Percentiles rank a stretch among this genome's conserved stretches.
phyloP scores from a whole-genome alignment of 2,113 vertebrate genomes.

The Clinocottus analis region DNA sequence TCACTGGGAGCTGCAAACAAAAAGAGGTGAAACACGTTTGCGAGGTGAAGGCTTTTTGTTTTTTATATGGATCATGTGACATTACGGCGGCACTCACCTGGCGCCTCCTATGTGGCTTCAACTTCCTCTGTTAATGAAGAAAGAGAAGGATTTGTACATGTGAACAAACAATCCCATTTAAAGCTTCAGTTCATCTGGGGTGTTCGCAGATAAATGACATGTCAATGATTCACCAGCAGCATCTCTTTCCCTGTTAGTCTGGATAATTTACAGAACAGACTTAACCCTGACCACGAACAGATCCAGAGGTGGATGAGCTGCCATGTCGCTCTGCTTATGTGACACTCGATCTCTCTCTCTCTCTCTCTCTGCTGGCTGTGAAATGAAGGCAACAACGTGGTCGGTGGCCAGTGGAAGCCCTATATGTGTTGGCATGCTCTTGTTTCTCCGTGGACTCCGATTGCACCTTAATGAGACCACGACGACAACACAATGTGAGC shows the following conservation, averaged over 20 bases:
- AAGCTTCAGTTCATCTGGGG: not conserved
- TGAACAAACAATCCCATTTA: not conserved
- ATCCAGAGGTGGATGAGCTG: not conserved
- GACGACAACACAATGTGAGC: slow-evolving; percentile 44
- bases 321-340: slow-evolving; percentile 10
- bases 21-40: not conserved
- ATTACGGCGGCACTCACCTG: slow-evolving; percentile 49
- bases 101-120: slow-evolving; percentile 46
- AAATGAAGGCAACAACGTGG: slow-evolving; percentile 49
- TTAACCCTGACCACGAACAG: not conserved
- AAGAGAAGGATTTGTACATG: not conserved
- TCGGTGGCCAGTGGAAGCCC: slow-evolving; percentile 38
- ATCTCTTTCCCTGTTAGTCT: slow-evolving; percentile 9
- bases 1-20: slow-evolving; percentile 71
- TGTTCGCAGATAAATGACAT: not conserved
- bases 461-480: slow-evolving; percentile 60
- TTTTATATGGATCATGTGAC: not conserved
- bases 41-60: not conserved
- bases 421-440: slow-evolving; percentile 53
- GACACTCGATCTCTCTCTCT: slow-evolving; percentile 38
- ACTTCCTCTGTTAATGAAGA: slow-evolving; percentile 24
- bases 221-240: not conserved
- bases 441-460: slow-evolving; percentile 66
- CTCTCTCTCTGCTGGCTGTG: slow-evolving; percentile 59
- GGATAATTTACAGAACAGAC: not conserved